phyloP scores from a whole-genome alignment of 2,113 vertebrate species.

The Lota lota region DNA sequence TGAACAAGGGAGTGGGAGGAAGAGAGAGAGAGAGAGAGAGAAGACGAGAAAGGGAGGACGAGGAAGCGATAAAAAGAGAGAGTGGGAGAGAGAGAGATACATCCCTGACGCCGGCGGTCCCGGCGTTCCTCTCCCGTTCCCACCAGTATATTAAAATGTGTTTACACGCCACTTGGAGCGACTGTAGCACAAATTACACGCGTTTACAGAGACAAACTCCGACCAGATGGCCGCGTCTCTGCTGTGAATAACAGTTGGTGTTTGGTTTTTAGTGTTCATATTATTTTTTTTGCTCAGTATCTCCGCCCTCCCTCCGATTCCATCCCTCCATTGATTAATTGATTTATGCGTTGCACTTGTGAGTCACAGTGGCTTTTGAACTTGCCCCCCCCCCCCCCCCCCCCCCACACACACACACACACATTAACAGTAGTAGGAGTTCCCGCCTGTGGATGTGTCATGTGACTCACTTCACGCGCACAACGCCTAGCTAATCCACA shows the following conservation, averaged over 20 bases:
- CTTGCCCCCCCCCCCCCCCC: no score
- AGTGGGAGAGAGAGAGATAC: background rate
- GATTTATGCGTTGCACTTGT: conserved; percentile 42
- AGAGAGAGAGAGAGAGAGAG: background rate
- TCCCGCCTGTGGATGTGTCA: no score
- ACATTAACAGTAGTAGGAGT: no score
- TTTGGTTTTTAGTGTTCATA: conserved; percentile 48
- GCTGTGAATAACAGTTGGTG: conserved; percentile 45
- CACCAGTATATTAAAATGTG: conserved; percentile 48
- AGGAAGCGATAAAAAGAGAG: background rate
- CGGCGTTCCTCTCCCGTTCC: conserved; percentile 4
- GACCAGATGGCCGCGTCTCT: conserved; percentile 55
- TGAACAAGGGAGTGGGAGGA: no score
- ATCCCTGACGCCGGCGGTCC: conserved; percentile 28
- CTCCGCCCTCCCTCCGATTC: conserved; percentile 14
- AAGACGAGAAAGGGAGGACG: background rate
- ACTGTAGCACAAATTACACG: conserved; percentile 54
- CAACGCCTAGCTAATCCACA: no score
- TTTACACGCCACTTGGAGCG: conserved; percentile 51
- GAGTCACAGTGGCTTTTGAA: conserved; percentile 14
- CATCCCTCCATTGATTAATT: conserved; percentile 49
- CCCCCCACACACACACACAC: no score
- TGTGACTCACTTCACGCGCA: no score
- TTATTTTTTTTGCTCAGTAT: conserved; percentile 24
- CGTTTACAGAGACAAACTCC: conserved; percentile 49